These are phyloP conservation scores for Mythimna albipuncta DNA, from an alignment of 2,888 invertebrate species.

Conservation along the genomic window DNA sequence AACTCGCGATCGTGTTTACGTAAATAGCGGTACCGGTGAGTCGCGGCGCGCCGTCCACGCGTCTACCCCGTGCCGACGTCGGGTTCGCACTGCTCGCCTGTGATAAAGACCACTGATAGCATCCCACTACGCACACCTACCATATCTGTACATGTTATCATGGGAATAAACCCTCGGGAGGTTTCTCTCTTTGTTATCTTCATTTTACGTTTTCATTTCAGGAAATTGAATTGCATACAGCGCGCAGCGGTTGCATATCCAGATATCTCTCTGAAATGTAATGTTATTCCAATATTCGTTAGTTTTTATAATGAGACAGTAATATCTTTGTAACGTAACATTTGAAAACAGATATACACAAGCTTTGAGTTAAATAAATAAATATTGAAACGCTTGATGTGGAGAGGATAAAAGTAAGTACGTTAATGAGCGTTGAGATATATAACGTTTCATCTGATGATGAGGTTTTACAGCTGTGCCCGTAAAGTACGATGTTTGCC, in stretches of 20 bases:
- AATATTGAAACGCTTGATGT: slow-evolving; percentile 24
- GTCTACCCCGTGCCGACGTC: slow-evolving; percentile 70
- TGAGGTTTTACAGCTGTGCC: slow-evolving; percentile 64
- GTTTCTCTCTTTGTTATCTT: slow-evolving; percentile 38
- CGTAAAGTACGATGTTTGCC: slow-evolving; percentile 19
- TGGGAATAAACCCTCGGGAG: slow-evolving; percentile 37
- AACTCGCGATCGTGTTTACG: slow-evolving; percentile 66
- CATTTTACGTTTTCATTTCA: slow-evolving; percentile 37
- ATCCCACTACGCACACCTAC: slow-evolving; percentile 47
- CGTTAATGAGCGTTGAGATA: slow-evolving; percentile 66
- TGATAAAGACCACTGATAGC: slow-evolving; percentile 65
- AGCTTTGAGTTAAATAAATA: slow-evolving; percentile 20
- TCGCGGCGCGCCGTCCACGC: slow-evolving; percentile 60
- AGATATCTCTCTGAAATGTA: neutral
- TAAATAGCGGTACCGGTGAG: slow-evolving; percentile 30
- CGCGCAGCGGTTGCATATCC: no score
- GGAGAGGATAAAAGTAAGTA: slow-evolving; percentile 36
- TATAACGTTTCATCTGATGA: slow-evolving; percentile 60
- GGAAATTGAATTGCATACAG: slow-evolving; percentile 36
- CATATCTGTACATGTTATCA: slow-evolving; percentile 34
- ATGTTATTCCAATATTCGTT: neutral
- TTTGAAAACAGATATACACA: slow-evolving; percentile 14
- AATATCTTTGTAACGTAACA: slow-evolving; percentile 3
- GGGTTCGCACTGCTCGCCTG: slow-evolving; percentile 65
- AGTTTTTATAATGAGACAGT: slow-evolving; percentile 12